Conservation (phyloP, 2,888 invertebrate species). For the Rhyacophila evoluta region DNA sequence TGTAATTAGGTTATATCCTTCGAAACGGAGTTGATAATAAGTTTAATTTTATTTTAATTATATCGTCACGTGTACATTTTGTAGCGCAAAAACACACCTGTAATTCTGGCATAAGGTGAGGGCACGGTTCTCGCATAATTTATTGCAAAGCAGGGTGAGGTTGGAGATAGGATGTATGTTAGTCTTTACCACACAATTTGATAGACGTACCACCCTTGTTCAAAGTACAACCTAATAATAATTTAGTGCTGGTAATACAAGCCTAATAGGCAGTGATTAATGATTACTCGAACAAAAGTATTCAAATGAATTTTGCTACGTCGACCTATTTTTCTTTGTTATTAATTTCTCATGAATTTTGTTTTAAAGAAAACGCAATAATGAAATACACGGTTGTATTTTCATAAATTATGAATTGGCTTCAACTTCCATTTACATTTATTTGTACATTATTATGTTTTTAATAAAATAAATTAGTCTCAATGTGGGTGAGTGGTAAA, state of each 20-base stretch:
- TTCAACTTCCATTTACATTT: no score
- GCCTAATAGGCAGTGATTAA: neutral
- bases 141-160: slow-evolving; percentile 9
- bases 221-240: slow-evolving; percentile 6
- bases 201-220: neutral
- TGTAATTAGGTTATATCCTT: neutral
- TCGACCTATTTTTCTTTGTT: neutral
- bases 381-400: no score
- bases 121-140: neutral
- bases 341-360: neutral
- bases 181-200: neutral
- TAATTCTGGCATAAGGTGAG: slow-evolving; percentile 22
- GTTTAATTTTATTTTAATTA: neutral
- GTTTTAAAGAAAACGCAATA: neutral
- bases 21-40: neutral
- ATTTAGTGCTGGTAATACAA: neutral
- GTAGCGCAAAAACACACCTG: slow-evolving; percentile 1
- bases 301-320: neutral
- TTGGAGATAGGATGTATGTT: neutral
- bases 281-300: neutral
- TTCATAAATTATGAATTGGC: no score
- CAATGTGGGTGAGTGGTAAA: no score
- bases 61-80: neutral
- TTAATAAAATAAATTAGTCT: no score
- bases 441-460: no score